Base-by-base conservation (phyloP, 2,797 vertebrate genomes). In the Anguilla megastoma region DNA sequence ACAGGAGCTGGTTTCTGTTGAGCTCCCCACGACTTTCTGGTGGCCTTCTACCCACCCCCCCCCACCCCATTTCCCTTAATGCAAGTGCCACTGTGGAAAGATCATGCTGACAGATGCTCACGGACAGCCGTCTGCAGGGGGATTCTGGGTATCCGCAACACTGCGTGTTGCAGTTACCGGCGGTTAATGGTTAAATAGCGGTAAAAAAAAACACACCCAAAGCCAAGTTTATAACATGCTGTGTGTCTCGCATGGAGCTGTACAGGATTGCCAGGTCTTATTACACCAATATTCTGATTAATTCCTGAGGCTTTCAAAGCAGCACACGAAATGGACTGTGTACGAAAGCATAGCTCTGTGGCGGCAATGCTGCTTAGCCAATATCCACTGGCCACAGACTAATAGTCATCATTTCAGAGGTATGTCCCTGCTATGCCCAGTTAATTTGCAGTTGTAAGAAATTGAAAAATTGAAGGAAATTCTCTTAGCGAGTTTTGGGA, bases 1-100 rank as follows among this genome's bases (percentile, higher is more conserved):
- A 94, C 91, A 93, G 92, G 93, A 93, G 92, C 91, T 85, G 91
- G 93, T 94, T 93, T 95, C 94, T 92, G 93, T 95, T 94, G 94
- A 92, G 83, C 91, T 88, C 92, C 92, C 92, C 91, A 90, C 92
- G 88, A 93, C 87, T 90, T 91, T 94, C 93, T 90, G 89, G 92
- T 92, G 90, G 92, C 91, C 91, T 92, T 92, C 90, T 92, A 88
- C 89, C 86, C 90, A 21, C 87, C 88, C 87, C 88, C 90, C 87
- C 92, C 85, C 83, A 89, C 90, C 91, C 90, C 94, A 89, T 90
- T 94, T 94, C 93, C 90, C 92, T 89, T 90, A 91, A 85, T 93
- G 91, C 92, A 92, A 89, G 90, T 91, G 89, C 94, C 94, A 93
- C 93, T 93, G 92, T 91, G 89, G 91, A 92, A 90, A 92, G 92